These are phyloP conservation scores for Drosophila tristis DNA, from an alignment of 1,140 invertebrate species.

Conservation along the genomic window DNA sequence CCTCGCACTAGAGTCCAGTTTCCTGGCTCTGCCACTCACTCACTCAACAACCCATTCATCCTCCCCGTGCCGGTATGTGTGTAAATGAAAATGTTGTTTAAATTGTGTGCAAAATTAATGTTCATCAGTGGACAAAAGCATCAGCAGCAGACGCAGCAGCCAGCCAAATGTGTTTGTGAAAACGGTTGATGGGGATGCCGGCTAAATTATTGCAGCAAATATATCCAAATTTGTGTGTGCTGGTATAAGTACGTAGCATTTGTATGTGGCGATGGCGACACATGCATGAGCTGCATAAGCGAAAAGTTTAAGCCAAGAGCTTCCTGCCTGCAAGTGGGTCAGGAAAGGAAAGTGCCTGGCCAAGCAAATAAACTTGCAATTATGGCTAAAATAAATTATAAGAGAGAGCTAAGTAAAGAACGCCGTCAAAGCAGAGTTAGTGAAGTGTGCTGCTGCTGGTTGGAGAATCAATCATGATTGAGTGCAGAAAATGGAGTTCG, in stretches of 20 bases:
- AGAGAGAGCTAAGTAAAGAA: background rate
- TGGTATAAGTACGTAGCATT: background rate
- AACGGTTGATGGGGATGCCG: background rate
- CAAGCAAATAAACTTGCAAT: conserved; percentile 14
- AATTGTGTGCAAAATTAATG: conserved; percentile 55
- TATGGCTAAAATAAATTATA: background rate
- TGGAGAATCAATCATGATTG: too few species aligned
- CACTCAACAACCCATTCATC: conserved; percentile 5
- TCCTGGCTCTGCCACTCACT: background rate
- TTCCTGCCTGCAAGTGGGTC: conserved; percentile 9
- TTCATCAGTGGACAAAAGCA: conserved; percentile 33
- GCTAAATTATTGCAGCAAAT: conserved; percentile 40
- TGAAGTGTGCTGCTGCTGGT: background rate
- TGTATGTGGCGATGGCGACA: background rate
- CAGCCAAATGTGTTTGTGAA: conserved; percentile 2
- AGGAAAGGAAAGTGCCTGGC: conserved; percentile 10
- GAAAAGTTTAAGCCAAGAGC: conserved; percentile 29
- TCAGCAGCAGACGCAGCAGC: background rate
- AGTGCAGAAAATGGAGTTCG: too few species aligned
- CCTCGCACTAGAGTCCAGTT: conserved; percentile 5
- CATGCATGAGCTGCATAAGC: conserved; percentile 22
- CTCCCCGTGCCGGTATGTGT: conserved; percentile 14
- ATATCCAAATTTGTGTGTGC: conserved; percentile 5
- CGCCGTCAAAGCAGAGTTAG: background rate
- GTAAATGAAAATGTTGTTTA: conserved; percentile 57